Conservation (phyloP, 2,888 invertebrate genomes). For the Amphimallon solstitiale region DNA sequence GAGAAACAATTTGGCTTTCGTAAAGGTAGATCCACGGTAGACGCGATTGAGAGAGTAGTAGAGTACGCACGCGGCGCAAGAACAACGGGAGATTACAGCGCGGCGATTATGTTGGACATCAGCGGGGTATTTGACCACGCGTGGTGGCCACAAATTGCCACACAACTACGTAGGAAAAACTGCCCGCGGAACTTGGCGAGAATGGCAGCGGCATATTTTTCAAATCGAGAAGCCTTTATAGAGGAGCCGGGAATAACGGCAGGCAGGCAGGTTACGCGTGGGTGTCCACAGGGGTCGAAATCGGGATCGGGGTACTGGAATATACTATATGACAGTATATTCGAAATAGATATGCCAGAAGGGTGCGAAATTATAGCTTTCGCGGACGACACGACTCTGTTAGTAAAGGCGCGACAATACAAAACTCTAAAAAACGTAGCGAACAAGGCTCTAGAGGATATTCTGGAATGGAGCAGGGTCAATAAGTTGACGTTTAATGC, state of each 20-base stretch:
- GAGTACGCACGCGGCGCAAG: background rate
- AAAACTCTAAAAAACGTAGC: background rate
- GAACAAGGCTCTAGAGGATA: background rate
- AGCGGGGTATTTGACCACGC: background rate
- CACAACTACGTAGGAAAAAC: no score
- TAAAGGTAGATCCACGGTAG: slow-evolving; percentile 19
- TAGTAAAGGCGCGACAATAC: background rate
- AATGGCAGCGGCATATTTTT: no score
- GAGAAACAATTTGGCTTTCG: slow-evolving; percentile 30
- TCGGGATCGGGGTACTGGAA: slow-evolving; percentile 35
- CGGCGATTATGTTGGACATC: slow-evolving; percentile 32
- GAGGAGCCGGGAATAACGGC: no score
- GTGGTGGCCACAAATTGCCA: no score
- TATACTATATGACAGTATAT: slow-evolving; percentile 4
- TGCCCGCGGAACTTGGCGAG: no score
- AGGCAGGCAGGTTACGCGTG: background rate
- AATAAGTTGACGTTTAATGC: slow-evolving; percentile 35
- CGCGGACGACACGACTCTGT: slow-evolving; percentile 38
- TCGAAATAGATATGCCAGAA: slow-evolving; percentile 8
- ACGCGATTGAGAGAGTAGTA: slow-evolving; percentile 27
- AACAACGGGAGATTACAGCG: slow-evolving; percentile 32
- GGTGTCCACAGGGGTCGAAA: slow-evolving; percentile 31
- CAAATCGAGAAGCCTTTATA: no score
- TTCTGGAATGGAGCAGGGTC: background rate
- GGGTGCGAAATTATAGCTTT: slow-evolving; percentile 32